These are phyloP conservation scores for Ceratina japonica DNA, from an alignment of 1,140 invertebrate genomes.

Conservation along the genomic window DNA sequence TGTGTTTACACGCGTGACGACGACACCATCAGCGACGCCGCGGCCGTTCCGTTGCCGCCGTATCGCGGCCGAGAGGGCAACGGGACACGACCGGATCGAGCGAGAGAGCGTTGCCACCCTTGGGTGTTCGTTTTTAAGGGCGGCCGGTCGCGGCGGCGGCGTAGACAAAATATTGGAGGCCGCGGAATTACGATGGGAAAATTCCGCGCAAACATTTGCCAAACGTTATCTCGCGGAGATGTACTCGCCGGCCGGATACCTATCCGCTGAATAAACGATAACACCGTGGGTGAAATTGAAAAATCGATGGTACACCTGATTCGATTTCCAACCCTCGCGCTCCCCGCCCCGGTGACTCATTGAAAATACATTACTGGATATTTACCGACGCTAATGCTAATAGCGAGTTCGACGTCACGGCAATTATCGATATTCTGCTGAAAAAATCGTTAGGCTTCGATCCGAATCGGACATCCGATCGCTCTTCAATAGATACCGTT, in stretches of 20 bases:
- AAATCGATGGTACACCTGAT: background rate
- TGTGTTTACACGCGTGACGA: background rate
- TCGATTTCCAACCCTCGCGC: background rate
- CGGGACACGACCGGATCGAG: conserved; percentile 1
- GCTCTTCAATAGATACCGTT: too few species aligned
- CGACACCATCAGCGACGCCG: background rate
- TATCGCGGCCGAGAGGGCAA: background rate
- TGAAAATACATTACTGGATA: background rate
- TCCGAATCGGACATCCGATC: too few species aligned
- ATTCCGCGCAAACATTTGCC: conserved; percentile 62
- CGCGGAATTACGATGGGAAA: conserved; percentile 56
- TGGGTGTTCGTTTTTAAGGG: background rate
- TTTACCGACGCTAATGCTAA: too few species aligned
- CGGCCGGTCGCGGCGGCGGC: conserved; percentile 25
- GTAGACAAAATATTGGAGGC: conserved; percentile 61
- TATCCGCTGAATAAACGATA: conserved; percentile 8
- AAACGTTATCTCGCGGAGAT: conserved; percentile 36
- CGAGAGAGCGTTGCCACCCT: conserved; percentile 22
- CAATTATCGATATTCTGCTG: too few species aligned
- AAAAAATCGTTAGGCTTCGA: too few species aligned
- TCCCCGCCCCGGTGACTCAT: background rate
- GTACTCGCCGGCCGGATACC: background rate
- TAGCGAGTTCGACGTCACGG: too few species aligned
- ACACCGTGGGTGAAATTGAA: background rate
- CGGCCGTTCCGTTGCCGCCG: background rate